phyloP scores from a whole-genome alignment of 2,888 invertebrate genomes.

The Pecten maximus region DNA sequence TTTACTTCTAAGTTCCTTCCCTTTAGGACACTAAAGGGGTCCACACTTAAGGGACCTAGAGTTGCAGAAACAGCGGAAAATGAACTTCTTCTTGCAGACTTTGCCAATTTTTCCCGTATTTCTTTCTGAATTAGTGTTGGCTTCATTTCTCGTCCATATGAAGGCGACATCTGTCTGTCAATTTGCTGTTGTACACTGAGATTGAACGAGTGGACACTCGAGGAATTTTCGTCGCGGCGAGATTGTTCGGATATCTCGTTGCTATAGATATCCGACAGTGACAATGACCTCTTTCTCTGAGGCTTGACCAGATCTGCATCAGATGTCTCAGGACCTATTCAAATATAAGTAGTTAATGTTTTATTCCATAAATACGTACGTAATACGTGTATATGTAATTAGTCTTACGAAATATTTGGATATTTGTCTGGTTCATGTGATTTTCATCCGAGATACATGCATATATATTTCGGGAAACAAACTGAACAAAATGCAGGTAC shows the following conservation, averaged over 20 bases:
- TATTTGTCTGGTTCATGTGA: no score
- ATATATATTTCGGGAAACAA: no score
- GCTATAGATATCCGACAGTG: neutral
- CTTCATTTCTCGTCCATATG: neutral
- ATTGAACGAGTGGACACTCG: neutral
- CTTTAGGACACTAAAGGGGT: neutral
- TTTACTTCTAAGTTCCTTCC: neutral
- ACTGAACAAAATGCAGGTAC: no score
- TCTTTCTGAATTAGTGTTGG: neutral
- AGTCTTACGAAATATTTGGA: no score
- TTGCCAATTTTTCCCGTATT: neutral
- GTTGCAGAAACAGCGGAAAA: neutral
- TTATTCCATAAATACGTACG: no score
- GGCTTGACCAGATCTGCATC: neutral
- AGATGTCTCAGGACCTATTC: neutral
- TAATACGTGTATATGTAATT: no score
- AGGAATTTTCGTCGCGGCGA: neutral
- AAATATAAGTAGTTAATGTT: no score
- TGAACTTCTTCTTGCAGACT: neutral
- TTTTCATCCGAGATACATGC: no score
- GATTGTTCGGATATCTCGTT: neutral
- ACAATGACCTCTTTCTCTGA: neutral
- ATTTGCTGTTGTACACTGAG: neutral
- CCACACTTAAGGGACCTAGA: neutral
- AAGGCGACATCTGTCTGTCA: neutral